Evolutionary conservation across 1,140 invertebrate genomes (phyloP), one percentile per base, ranked within the genome.

Genomic region (Araneus ventricosus): DNA sequence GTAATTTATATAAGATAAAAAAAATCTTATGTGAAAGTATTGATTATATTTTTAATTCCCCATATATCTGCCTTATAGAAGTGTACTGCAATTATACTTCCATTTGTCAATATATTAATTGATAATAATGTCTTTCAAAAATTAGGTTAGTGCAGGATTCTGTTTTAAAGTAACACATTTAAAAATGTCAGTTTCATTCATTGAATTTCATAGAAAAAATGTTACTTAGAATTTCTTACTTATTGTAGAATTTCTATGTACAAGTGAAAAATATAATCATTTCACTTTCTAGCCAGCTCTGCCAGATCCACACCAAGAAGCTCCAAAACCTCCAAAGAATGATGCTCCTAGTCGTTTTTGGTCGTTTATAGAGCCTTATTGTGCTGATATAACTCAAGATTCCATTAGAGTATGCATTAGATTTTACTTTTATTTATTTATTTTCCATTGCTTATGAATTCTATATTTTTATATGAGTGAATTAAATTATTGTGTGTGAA

Each of bases 271-370:
- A 8, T 52, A 52, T 1, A 52, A 52, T 14, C 17, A 4, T 52
- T 14, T 86, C 34, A 59, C 34, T 24, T 41, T 86, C 24, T 41
- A 61, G 84, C 45, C 52, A 86, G 45, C 70, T 14, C n/a, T 45
- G n/a, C 39, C 39, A n/a, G 86, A 88, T 88, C 52, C 86, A 37
- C 61, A 67, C 37, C 37, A 79, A 34, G 88, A 90, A 59, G 59
- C 17, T 80, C 70, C 88, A 30, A 90, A 90, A 57, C n/a, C 27
- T 39, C 41, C 20, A n/a, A 90, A 90, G 57, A 90, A 90, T 90
- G 88, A 90, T 90, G 88, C 52, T 52, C 67, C 88, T 10, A 75
- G 63, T 79, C 88, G 88, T n/a, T 90, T 90, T 80, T 90, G 88
- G 88, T 52, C 67, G 57, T 80, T 59, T 79, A 37, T 90, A 52